Base-by-base conservation (phyloP, 2,888 invertebrate genomes). In the Dione vanillae region DNA sequence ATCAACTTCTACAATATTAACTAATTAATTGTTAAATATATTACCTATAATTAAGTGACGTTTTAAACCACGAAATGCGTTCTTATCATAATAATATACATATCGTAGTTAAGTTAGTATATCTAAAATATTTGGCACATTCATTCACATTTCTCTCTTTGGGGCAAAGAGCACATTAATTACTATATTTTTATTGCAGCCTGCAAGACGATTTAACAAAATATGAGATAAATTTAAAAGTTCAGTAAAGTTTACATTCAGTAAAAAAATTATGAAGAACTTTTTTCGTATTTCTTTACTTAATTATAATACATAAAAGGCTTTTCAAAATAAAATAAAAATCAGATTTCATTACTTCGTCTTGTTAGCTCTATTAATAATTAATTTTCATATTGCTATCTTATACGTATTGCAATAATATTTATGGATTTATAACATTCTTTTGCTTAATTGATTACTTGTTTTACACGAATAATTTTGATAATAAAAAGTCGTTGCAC, bases 81-180 rank as follows among this genome's bases (percentile, higher is more conserved):
- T 35, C 19, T 64, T 64, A 64, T 64, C 49, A 12, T 19, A 12
- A 37, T 61, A 43, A 43, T 40, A 37, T 35, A 40, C 19, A 14
- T 20, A 14, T 49, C 51, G 14, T 27, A 27, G 5, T 27, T 27
- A 27, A 3, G 27, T 2, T 27, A 27, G 27, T 37, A 14, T 37
- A 76, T 77, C 80, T 74, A 41, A 65, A 82, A 78, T 71, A 74
- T 87, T 89, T 89, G 88, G 88, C 88, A 88, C 88, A 79, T 85
- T 72, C 80, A 85, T 85, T 85, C 87, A 84, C 85, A 81, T 78
- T 81, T 75, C 78, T 81, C 82, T 80, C 71, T 67, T 68, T 12
- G 12, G 19, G 69, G 65, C 73, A 67, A 67, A 75, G 67, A 65
- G 65, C 27, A 5, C 61, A 61, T 68, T 54, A 56, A 58, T 66